Conservation (phyloP, 2,888 invertebrate species). For the Thereva unica region DNA sequence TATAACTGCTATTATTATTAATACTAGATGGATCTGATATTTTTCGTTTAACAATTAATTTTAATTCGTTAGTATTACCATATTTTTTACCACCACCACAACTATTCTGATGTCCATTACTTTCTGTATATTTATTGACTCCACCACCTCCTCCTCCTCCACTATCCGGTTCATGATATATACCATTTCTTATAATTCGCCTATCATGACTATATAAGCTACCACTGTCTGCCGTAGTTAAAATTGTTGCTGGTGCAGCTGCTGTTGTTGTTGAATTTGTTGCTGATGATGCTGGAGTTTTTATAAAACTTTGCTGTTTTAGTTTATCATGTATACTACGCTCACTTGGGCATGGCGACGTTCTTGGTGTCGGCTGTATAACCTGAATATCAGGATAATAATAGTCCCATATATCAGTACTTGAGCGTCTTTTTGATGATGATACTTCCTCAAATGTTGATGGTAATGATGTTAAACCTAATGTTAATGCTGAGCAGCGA, state of each 20-base stretch:
- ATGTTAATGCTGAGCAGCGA: slow-evolving; percentile 76
- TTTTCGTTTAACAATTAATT: slow-evolving; percentile 52
- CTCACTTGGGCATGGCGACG: slow-evolving; percentile 79
- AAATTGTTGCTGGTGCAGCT: slow-evolving; percentile 37
- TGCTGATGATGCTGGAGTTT: slow-evolving; percentile 39
- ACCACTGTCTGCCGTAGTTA: slow-evolving; percentile 40
- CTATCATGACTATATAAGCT: background rate
- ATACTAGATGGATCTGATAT: slow-evolving; percentile 47
- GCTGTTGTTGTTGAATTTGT: slow-evolving; percentile 37
- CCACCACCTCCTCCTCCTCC: too few relatives aligned
- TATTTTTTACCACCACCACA: slow-evolving; percentile 19
- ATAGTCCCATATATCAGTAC: slow-evolving; percentile 61
- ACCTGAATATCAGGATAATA: slow-evolving; percentile 70
- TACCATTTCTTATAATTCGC: background rate
- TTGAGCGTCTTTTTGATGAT: slow-evolving; percentile 50
- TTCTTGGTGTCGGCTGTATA: slow-evolving; percentile 79
- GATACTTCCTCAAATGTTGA: slow-evolving; percentile 55
- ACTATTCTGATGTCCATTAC: slow-evolving; percentile 4
- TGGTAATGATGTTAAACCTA: slow-evolving; percentile 68
- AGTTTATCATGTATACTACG: slow-evolving; percentile 59
- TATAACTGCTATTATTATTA: slow-evolving; percentile 38
- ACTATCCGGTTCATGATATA: too few relatives aligned
- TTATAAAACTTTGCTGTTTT: slow-evolving; percentile 34
- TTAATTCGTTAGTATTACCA: slow-evolving; percentile 49
- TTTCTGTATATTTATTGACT: background rate